Conservation (phyloP, 2,888 invertebrate genomes). For the Trachelus troglodyta region DNA sequence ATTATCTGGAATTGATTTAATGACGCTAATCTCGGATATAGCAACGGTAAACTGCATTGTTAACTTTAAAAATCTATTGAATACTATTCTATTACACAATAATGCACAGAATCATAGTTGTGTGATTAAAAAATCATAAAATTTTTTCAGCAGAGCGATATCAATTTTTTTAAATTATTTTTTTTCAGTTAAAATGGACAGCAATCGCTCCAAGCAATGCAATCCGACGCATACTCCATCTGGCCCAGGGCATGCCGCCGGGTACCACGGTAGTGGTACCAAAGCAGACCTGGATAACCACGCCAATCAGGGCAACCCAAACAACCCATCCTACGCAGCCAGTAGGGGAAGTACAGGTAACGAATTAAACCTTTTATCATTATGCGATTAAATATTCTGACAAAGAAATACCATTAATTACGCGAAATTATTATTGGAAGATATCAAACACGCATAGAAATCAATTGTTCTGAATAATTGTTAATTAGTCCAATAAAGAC, state of each 20-base stretch:
- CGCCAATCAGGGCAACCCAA: slow-evolving; percentile 53
- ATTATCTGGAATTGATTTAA: neutral
- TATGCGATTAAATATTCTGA: too few species aligned
- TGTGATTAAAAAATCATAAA: neutral
- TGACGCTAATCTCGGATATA: neutral
- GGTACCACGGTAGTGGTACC: slow-evolving; percentile 37
- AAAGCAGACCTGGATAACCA: slow-evolving; percentile 48
- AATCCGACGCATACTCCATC: slow-evolving; percentile 43
- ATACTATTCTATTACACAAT: neutral
- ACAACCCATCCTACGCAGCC: slow-evolving; percentile 45
- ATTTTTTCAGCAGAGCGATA: neutral
- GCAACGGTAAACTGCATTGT: neutral
- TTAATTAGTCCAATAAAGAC: neutral
- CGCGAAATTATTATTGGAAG: too few species aligned
- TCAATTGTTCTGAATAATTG: neutral
- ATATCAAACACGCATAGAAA: too few species aligned
- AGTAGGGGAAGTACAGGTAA: slow-evolving; percentile 29
- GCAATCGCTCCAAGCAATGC: slow-evolving; percentile 47
- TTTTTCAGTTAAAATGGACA: too few species aligned
- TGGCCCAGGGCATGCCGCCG: slow-evolving; percentile 44
- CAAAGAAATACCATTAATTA: too few species aligned
- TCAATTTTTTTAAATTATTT: neutral
- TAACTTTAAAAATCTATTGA: neutral
- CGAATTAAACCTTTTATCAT: too few species aligned
- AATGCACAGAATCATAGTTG: neutral